Base-by-base conservation (phyloP, 2,888 invertebrate genomes). In the Venusia cambrica region DNA sequence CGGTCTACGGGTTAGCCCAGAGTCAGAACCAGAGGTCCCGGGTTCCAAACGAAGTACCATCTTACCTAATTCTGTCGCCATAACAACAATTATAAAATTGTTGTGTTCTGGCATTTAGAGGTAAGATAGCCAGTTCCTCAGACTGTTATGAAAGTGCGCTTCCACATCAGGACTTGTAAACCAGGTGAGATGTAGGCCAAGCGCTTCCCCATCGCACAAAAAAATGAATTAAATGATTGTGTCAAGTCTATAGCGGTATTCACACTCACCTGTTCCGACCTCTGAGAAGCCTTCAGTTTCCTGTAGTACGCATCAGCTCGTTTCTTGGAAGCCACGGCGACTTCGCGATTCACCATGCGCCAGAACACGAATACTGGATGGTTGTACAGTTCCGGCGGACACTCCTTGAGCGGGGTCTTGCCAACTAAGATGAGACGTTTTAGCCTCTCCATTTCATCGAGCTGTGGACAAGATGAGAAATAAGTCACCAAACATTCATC, bases 321-420 rank as follows among this genome's bases (percentile, higher is more conserved):
- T 54, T 79, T 87, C 56, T 83, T 87, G 1, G 83, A 80, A 1
- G 84, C 85, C 21, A 61, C 71, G 1, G 77, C 80, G 1, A 88
- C 87, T 52, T 88, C 88, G n/a, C 71, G 62, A 51, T 88, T 87
- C 30, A 88, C 87, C 78, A 87, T 88, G 19, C 85, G 63, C 87
- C 90, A 90, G 54, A 91, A 90, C n/a, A 90, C 88, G 69, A 92
- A 92, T 2, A 93, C 90, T 0, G 92, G 92, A 67, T 92, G 92
- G 40, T 90, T 77, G 51, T 83, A 89, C 62, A 92, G 81, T 57
- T 92, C 92, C 2, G 89, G 84, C 0, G 92, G 92, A 22, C 92
- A 92, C 49, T 92, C 89, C 47, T 89, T 88, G 16, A 92, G 69
- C 0, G 92, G 91, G 22, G 92, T 91, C 61, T 90, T 89, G 13